phyloP scores from a whole-genome alignment of 2,888 invertebrate species.

The Agrypnus murinus region DNA sequence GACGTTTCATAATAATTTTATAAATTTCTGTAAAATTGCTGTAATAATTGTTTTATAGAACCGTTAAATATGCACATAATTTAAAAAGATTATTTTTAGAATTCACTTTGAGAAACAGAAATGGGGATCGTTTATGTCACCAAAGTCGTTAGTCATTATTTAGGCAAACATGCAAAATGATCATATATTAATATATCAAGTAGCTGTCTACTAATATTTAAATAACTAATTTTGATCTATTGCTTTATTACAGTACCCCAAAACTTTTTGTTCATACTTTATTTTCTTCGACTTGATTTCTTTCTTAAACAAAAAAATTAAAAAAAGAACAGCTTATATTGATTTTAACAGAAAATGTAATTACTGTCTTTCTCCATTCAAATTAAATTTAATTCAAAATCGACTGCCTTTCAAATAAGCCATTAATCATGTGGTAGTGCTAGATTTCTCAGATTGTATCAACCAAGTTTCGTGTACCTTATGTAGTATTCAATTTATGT shows the following conservation, averaged over 20 bases:
- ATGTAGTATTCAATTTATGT: conserved; percentile 24
- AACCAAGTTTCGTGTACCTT: conserved; percentile 27
- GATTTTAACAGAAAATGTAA: conserved; percentile 50
- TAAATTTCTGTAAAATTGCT: too few species aligned
- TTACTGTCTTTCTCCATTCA: conserved; percentile 53
- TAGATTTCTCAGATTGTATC: conserved; percentile 33
- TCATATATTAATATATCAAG: conserved; percentile 39
- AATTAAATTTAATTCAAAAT: conserved; percentile 62
- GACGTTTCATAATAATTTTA: too few species aligned
- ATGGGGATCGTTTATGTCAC: conserved; percentile 38
- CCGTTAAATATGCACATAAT: not conserved
- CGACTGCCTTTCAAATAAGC: conserved; percentile 59
- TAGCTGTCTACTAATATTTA: not conserved
- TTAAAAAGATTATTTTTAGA: not conserved
- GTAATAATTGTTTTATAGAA: not conserved
- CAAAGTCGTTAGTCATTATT: conserved; percentile 41
- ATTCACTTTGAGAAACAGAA: conserved; percentile 11
- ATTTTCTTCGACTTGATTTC: not conserved
- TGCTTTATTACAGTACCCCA: too few species aligned
- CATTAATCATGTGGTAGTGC: conserved; percentile 57
- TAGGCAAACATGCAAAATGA: conserved; percentile 35
- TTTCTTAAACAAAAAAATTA: too few species aligned
- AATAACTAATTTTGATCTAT: not conserved
- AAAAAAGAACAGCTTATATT: conserved; percentile 37
- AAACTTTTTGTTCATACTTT: not conserved